phyloP scores from a whole-genome alignment of 2,797 vertebrate species.

The Artibeus jamaicensis region DNA sequence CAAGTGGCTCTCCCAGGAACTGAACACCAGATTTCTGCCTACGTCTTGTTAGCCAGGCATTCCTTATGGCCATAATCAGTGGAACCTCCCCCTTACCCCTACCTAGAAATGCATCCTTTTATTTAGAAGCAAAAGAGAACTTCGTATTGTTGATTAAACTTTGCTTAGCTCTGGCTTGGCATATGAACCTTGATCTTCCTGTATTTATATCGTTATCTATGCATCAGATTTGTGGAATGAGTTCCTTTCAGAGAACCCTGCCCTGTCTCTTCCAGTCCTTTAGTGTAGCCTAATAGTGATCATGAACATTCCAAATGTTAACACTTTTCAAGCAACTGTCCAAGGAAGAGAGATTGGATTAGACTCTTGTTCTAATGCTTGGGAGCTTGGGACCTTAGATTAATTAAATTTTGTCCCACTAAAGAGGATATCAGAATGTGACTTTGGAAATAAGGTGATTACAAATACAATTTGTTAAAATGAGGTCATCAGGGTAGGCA shows the following conservation, averaged over 20 bases:
- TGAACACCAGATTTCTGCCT: neutral
- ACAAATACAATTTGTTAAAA: neutral
- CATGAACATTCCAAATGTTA: neutral
- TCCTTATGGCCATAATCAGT: neutral
- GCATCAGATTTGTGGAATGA: neutral
- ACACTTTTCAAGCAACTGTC: neutral
- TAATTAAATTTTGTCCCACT: neutral
- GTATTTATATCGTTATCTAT: neutral
- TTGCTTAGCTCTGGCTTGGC: neutral
- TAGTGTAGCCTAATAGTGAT: neutral
- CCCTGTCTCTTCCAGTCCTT: neutral
- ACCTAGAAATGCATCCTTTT: neutral
- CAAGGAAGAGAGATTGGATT: neutral
- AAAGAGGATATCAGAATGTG: neutral
- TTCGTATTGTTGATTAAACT: too few species aligned
- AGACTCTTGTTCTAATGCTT: neutral
- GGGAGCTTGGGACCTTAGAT: neutral
- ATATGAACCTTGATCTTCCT: neutral
- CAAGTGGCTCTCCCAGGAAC: neutral
- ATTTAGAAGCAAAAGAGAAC: neutral
- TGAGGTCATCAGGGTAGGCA: neutral
- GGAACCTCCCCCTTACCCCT: too few species aligned
- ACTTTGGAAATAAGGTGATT: neutral
- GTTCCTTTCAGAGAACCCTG: neutral
- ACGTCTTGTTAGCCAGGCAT: neutral